phyloP scores from a whole-genome alignment of 2,888 invertebrate genomes.

The Aporophyla lueneburgensis region DNA sequence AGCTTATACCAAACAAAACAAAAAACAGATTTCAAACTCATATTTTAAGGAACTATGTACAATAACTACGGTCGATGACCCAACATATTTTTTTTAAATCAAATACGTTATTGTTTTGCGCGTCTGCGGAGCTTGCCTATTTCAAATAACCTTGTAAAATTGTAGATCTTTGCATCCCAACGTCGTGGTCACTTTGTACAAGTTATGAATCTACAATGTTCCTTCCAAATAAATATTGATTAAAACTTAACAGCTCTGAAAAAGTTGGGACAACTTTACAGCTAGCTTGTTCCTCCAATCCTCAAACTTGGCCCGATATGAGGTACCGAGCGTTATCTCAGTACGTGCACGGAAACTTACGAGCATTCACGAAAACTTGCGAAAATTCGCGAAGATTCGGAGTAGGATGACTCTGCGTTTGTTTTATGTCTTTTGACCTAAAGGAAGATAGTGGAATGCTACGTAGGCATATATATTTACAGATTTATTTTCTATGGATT shows the following conservation, averaged over 20 bases:
- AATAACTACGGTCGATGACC: too few species aligned
- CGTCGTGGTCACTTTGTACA: not conserved
- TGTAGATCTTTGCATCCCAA: not conserved
- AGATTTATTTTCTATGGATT: not conserved
- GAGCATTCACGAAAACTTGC: conserved; percentile 46
- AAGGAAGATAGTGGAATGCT: not conserved
- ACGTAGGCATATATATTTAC: not conserved
- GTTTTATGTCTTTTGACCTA: conserved; percentile 20
- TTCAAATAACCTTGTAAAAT: not conserved
- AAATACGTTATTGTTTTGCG: too few species aligned
- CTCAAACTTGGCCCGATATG: conserved; percentile 40
- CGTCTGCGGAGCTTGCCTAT: too few species aligned
- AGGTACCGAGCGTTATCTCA: conserved; percentile 55
- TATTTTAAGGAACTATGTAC: too few species aligned
- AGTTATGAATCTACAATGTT: not conserved
- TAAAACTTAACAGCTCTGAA: conserved; percentile 28
- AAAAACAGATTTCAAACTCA: too few species aligned
- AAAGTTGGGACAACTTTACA: conserved; percentile 55
- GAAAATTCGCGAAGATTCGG: conserved; percentile 25
- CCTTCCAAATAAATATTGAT: conserved; percentile 46
- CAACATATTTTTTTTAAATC: too few species aligned
- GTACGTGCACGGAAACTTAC: conserved; percentile 56
- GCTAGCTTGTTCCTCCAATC: conserved; percentile 34
- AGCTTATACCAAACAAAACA: too few species aligned
- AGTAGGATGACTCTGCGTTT: conserved; percentile 17